Base-by-base conservation (phyloP, 2,113 vertebrate genomes). In the Nannospalax galili region DNA sequence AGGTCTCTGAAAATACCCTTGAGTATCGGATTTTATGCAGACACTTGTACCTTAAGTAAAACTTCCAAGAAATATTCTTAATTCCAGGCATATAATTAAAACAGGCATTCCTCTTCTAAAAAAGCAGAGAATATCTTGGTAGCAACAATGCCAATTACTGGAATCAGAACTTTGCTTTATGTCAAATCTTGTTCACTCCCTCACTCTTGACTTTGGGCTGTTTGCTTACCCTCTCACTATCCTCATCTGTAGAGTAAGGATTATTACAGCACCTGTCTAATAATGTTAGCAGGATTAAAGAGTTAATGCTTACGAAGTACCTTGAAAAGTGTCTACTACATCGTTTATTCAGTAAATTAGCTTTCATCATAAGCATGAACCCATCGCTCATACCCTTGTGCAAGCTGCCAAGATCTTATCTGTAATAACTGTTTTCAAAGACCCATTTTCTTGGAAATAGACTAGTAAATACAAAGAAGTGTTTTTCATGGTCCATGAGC, bases 251-350 rank as follows among this genome's bases (percentile, higher is more conserved):
- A 81, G 14, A 95, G 58, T 42, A 90, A 86, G n/a, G 19, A 88
- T 84, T 62, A 52, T 84, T 72, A 52, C 17, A 90, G 26, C 19
- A 42, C 26, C 69, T 91, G 69, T 26, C 79, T 95, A 73, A 37
- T 56, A 84, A 56, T 35, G 56, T 84, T 84, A 45, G 19, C 35
- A 92, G 69, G 60, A 92, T 95, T 91, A 92, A 93, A 94, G 70
- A 78, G 79, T 79, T 81, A 81, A 85, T 84, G 30, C 45, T 81
- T 28, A 64, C 28, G 72, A 90, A 90, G 37, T 81, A 70, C 88
- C 89, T 85, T 58, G 4, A 82, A 95, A 86, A 91, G 48, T 91
- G 6, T 80, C 89, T 64, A 69, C 52, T 26, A 72, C 78, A 37
- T 17, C 30, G 60, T 60, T 93, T 58, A 65, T 74, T 94, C 84